These are phyloP conservation scores for Pycnonotus jocosus DNA, from an alignment of 2,113 vertebrate species.

Conservation along the genomic window DNA sequence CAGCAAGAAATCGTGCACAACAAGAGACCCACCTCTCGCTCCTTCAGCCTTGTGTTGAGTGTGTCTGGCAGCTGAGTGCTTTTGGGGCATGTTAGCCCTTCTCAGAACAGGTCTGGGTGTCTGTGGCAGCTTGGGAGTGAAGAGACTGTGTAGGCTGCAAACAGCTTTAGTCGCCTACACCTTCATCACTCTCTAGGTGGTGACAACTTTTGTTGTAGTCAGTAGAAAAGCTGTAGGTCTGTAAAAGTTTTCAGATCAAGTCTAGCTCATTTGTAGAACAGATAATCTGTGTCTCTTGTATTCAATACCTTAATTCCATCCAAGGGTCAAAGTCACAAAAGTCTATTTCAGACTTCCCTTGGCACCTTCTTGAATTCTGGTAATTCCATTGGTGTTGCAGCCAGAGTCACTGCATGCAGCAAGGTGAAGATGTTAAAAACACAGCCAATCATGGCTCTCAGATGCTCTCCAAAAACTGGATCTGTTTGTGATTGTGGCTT, in stretches of 20 bases:
- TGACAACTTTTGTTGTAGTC: background rate
- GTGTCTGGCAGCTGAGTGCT: background rate
- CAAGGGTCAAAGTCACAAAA: background rate
- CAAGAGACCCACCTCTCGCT: background rate
- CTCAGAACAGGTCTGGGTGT: background rate
- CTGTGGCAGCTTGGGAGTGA: background rate
- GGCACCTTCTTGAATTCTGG: background rate
- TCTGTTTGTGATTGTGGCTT: background rate
- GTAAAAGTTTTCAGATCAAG: background rate
- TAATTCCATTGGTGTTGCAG: background rate
- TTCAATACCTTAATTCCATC: background rate
- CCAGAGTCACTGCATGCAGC: background rate
- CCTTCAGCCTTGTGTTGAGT: background rate
- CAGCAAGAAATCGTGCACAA: background rate
- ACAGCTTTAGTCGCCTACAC: background rate
- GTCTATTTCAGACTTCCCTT: background rate
- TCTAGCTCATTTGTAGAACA: background rate
- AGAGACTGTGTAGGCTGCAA: background rate
- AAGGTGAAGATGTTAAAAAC: background rate
- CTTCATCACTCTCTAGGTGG: background rate
- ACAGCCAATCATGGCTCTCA: background rate
- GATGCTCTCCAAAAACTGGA: background rate
- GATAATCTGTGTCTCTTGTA: background rate
- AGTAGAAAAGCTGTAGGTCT: background rate
- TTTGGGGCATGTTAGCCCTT: background rate